Base-by-base conservation (phyloP, 2,113 vertebrate species). In the Dicentrarchus labrax region DNA sequence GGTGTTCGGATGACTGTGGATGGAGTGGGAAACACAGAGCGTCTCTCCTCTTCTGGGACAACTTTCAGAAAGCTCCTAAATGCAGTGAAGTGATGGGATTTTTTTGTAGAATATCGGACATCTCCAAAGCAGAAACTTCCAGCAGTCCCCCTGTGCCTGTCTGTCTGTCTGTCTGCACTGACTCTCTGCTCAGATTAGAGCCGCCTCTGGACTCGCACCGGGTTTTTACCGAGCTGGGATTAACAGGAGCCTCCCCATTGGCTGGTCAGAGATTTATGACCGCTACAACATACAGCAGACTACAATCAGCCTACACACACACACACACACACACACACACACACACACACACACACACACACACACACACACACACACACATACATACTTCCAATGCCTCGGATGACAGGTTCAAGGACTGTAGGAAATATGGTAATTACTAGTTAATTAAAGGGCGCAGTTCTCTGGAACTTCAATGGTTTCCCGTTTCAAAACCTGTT, bases 161-260 rank as follows among this genome's bases (percentile, higher is more conserved):
- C 8, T 36, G 4, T 13, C 12, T 36, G 3, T 61, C 22, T 36
- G 73, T 57, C 17, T 69, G 21, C 68, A 2, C 75, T 24, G 67
- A 45, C 71, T 70, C 48, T 51, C 75, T 81, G 16, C 66, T 66
- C 82, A 59, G 72, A 39, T 56, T 73, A 61, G 43, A 79, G 51
- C 17, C 64, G 57, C 69, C 38, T 71, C 61, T 4, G 75, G n/a
- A 60, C 38, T 45, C 84, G 21, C 61, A 53, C 16, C 39, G 66
- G 75, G n/a, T 88, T 93, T 94, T 93, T 89, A 94, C 64, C 10
- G 70, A 62, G 68, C 64, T 4, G 57, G 72, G 89, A 92, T 91
- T 84, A 84, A 75, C 81, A 74, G 76, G 79, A 69, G 76, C 82
- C 71, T 76, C 24, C 86, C 61, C 1, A 86, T 92, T 93, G 91